These are phyloP conservation scores for Leuctra nigra DNA, from an alignment of 2,888 invertebrate genomes.

Conservation along the genomic window DNA sequence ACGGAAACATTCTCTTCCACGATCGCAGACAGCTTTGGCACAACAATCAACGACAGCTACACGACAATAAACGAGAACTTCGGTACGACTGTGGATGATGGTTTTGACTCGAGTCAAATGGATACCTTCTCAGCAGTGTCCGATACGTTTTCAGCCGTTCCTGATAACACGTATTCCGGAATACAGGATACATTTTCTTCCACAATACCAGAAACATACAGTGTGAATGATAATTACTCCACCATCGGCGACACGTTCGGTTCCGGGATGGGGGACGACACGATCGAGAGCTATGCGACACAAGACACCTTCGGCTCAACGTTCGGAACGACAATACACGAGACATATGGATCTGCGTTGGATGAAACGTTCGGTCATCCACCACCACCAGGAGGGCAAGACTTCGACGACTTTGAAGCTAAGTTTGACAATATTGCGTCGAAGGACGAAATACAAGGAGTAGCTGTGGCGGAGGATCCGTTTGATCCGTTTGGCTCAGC, in stretches of 20 bases:
- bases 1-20: neutral
- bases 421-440: conserved; percentile 68
- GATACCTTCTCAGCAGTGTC: conserved; percentile 4
- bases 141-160: conserved; percentile 2
- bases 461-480: conserved; percentile 27
- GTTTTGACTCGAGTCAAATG: neutral
- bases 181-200: neutral
- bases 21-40: conserved; percentile 1
- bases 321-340: neutral
- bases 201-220: neutral
- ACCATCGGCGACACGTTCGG: neutral
- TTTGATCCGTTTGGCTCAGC: conserved; percentile 47
- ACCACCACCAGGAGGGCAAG: conserved; percentile 36
- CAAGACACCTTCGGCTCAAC: conserved; percentile 12
- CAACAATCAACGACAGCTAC: neutral
- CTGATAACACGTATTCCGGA: neutral
- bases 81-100: neutral
- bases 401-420: conserved; percentile 83
- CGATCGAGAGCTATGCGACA: neutral
- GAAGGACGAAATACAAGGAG: conserved; percentile 22
- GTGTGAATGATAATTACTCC: neutral
- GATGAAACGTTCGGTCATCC: conserved; percentile 2
- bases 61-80: conserved; percentile 4
- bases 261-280: conserved; percentile 6
- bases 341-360: conserved; percentile 7